Evolutionary conservation across 2,797 vertebrate species (phyloP).

Genomic region (Centroberyx gerrardi): DNA sequence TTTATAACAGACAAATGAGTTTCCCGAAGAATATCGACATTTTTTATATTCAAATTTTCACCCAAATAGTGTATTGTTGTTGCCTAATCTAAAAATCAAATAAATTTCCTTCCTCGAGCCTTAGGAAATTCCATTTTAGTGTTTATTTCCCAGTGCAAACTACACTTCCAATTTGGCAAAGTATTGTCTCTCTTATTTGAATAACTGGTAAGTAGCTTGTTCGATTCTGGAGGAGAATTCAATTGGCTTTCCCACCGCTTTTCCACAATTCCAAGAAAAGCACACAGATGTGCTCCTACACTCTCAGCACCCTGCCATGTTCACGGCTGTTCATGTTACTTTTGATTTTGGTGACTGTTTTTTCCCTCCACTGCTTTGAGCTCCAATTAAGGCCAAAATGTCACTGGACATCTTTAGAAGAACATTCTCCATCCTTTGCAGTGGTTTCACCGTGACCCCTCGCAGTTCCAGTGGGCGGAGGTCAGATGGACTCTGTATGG

Average conservation of each 20-base stretch:
- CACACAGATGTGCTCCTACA: too few species aligned
- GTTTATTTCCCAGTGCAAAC: conserved; percentile 20
- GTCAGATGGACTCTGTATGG: conserved; percentile 4
- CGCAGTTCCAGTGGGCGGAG: conserved; percentile 3
- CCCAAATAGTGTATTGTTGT: conserved; percentile 13
- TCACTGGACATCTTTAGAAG: not conserved
- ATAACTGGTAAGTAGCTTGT: not conserved
- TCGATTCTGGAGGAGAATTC: not conserved
- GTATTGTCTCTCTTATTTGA: conserved; percentile 11
- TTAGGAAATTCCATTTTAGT: conserved; percentile 1
- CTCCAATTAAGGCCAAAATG: not conserved
- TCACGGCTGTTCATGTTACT: not conserved
- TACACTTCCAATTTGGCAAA: conserved; percentile 7
- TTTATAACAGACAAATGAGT: not conserved
- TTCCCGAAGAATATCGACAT: not conserved
- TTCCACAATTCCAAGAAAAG: too few species aligned
- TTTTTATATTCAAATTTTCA: not conserved
- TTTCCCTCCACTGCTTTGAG: not conserved
- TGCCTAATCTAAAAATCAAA: not conserved
- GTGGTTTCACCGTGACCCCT: not conserved
- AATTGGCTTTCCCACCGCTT: not conserved
- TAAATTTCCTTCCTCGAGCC: not conserved
- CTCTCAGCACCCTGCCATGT: not conserved
- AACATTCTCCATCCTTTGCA: not conserved
- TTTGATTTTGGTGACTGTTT: not conserved